Evolutionary conservation across 2,113 vertebrate genomes (phyloP), one percentile per base, ranked within the genome.

Genomic region (Mobula birostris): DNA sequence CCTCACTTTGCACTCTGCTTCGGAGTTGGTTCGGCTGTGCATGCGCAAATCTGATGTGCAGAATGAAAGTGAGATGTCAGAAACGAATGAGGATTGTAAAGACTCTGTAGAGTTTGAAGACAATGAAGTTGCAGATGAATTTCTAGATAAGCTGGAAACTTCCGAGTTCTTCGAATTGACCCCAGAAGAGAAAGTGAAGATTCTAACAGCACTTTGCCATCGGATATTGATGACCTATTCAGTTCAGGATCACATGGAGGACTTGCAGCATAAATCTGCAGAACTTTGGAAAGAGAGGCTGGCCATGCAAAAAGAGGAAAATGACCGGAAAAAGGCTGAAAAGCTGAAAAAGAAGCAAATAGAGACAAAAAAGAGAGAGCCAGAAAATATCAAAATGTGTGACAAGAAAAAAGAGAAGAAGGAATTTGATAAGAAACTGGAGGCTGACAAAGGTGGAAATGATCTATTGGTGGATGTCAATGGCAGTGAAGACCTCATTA

Each of bases 161-260:
- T 96, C 97, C 0, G 99, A 99, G 95, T 98, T 99, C 94, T 99
- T 99, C 94, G 99, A 99, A 95, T 95, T 99, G 90, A 97, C 96
- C 5, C 97, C 98, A 0, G 97, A 98, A 77, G 99, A 99, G 96
- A 99, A 99, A 95, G 96, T 98, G 21, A 96, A 12, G 95, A 97
- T 99, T 94, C 96, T 99, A 15, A 97, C 98, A 19, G 98, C 98
- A 0, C 97, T 99, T 29, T 99, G 98, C 95, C 98, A 99, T 96
- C 98, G 99, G 36, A 99, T 99, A 77, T 97, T 99, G 0, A 99
- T 99, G 99, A 99, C 99, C 0, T 99, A 99, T 95, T 99, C 99
- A 0, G 98, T 99, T 93, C 98, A 99, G 95, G 99, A 99, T 95
- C 98, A 99, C 0, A 98, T 99, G 80, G 98, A 99, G 7, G 95